Evolutionary conservation across 1,140 invertebrate species (phyloP), one percentile per base, ranked within the genome.

Genomic region (Mizuhopecten yessoensis): DNA sequence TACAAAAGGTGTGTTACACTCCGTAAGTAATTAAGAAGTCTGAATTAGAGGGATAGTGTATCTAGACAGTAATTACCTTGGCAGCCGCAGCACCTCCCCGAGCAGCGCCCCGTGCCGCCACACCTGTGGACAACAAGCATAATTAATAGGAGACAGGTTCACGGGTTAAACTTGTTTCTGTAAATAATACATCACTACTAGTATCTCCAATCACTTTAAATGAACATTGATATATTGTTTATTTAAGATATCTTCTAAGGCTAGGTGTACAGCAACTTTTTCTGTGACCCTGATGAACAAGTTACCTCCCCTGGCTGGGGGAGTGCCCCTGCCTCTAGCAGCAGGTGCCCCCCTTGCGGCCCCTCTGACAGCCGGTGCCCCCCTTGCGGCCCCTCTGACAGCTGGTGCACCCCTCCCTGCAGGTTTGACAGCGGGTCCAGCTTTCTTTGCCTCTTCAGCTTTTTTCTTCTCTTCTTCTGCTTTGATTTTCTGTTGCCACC

Each of bases 401-500:
- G 94, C 86, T 20, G 92, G 87, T 20, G 89, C 94, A 75, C 90
- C 91, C 34, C 90, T 88, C 34, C 91, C 90, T 20, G 91, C 89
- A 29, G 92, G 92, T 49, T 42, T 34, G 33, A 90, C 90, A 87
- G 94, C 42, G 13, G 93, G 89, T 39, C 13, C 13, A 39, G 36
- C 36, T 39, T 39, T 93, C 34, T 94, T 93, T 0, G 87, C 90
- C n/a, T 92, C 92, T 34, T 92, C 91, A 57, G 93, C 92, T 87
- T 92, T 94, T 86, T 93, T 93, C 45, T 89, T 92, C 39, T 94
- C 93, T 92, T 95, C 94, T 89, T 95, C 94, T 75, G 90, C 88
- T 49, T 94, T 94, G 13, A 94, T 34, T 88, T 93, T 94, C 10
- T 94, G 92, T 33, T 94, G 93, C 94, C 95, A 96, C 96, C 96